Evolutionary conservation across 2,797 vertebrate species (phyloP).

Genomic region (Adrianichthys oophorus): DNA sequence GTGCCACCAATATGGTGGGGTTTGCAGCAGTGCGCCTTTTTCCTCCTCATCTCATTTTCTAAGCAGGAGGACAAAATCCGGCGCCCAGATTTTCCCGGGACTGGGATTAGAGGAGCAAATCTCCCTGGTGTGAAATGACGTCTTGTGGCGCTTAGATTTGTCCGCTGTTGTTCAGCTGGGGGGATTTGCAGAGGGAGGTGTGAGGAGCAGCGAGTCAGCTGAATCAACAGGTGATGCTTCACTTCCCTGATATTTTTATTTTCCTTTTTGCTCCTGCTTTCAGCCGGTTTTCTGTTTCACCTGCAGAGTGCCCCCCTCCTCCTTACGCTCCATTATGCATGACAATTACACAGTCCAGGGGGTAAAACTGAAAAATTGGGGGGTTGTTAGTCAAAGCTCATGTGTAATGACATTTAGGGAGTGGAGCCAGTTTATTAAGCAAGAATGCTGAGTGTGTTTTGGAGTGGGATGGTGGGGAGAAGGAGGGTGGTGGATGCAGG

Average conservation of each 20-base stretch:
- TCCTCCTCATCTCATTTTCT: slow-evolving; percentile 54
- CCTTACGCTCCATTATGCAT: neutral
- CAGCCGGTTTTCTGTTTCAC: neutral
- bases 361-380: slow-evolving; percentile 16
- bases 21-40: slow-evolving; percentile 73
- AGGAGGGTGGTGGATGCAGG: slow-evolving; percentile 43
- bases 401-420: slow-evolving; percentile 75
- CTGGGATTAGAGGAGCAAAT: slow-evolving; percentile 47
- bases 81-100: slow-evolving; percentile 39
- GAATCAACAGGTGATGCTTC: slow-evolving; percentile 64
- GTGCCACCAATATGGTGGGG: slow-evolving; percentile 85
- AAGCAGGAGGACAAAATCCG: slow-evolving; percentile 49
- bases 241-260: no score
- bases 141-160: slow-evolving; percentile 29
- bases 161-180: neutral
- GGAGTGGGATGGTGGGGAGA: slow-evolving; percentile 24
- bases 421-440: slow-evolving; percentile 60
- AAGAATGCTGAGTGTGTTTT: slow-evolving; percentile 49
- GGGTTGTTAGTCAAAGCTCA: slow-evolving; percentile 26
- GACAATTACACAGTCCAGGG: neutral
- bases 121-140: slow-evolving; percentile 28
- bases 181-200: neutral
- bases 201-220: neutral
- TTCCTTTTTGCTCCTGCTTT: neutral
- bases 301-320: neutral